A percentile compares a stretch with the other conserved stretches of the same genome.
These are phyloP conservation scores for Drosophila prosaltans DNA, from an alignment of 1,140 invertebrate species.

Conservation along the genomic window DNA sequence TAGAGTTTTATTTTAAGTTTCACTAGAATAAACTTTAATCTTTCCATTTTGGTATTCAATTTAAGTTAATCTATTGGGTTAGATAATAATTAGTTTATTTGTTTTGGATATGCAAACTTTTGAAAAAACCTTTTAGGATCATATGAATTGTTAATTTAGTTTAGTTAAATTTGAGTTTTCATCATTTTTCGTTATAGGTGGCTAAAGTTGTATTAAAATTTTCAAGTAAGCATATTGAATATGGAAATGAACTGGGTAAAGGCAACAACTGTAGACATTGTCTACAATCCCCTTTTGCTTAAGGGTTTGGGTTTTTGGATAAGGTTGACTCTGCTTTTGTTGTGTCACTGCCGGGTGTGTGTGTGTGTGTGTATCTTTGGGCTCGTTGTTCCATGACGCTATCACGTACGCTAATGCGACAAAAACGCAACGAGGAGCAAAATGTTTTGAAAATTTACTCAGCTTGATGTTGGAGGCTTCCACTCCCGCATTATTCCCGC, in stretches of 20 bases:
- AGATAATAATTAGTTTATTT: no score
- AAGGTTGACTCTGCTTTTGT: slow-evolving; percentile 37
- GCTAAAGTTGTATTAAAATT: background rate
- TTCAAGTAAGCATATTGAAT: background rate
- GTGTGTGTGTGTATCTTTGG: background rate
- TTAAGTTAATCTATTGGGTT: no score
- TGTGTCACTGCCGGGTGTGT: slow-evolving; percentile 12
- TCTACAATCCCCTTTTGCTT: background rate
- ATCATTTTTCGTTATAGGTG: no score
- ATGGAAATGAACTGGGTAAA: background rate
- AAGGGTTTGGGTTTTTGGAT: slow-evolving; percentile 16
- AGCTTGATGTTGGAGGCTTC: slow-evolving; percentile 37
- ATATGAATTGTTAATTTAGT: no score
- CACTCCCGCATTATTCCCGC: background rate
- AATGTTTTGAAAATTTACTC: slow-evolving; percentile 79
- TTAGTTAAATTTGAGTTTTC: no score
- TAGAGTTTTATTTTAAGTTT: no score
- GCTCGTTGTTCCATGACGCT: slow-evolving; percentile 52
- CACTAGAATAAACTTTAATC: no score
- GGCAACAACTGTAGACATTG: background rate
- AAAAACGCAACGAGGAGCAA: slow-evolving; percentile 78
- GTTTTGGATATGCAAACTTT: no score
- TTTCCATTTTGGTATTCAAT: no score
- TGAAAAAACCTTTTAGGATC: no score
- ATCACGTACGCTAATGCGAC: slow-evolving; percentile 82